Base-by-base conservation (phyloP, 2,888 invertebrate genomes). In the Dasypogon diadema region DNA sequence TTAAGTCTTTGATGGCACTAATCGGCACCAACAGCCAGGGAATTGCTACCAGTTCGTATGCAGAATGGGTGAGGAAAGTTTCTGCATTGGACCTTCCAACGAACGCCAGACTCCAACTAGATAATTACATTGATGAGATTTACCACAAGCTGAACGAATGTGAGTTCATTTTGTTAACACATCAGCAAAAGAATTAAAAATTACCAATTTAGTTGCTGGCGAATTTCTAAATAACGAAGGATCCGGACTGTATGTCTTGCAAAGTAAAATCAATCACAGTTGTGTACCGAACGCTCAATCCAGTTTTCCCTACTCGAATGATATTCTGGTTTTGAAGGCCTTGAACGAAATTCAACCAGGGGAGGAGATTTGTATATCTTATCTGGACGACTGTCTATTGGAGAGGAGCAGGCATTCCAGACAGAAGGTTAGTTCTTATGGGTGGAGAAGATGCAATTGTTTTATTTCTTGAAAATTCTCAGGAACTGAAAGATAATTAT, bases 21-120 rank as follows among this genome's bases (percentile, higher is more conserved):
- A 86, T 90, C 12, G 97, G 96, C 3, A 95, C 95, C n/a, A 98
- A 98, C 84, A 95, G 95, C 0, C 98, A 98, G 87, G 98, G 98
- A 2, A 93, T 98, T 74, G 98, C 96, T 2, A 95, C 97, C 0
- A 97, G 96, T 84, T 91, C 97, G 0, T 89, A 97, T 65, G 92
- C 95, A 18, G 90, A 91, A 80, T 98, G 97, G 97, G 94, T 94
- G 2, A 91, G 91, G 80, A 92, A 92, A 80, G 92, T 93, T 37
- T 88, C 91, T 1, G 89, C 91, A 4, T 84, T 95, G 58, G 87
- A 91, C 0, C 85, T 95, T 82, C 87, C 91, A 0, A 89, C 90
- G 14, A 89, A 90, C 34, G 92, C 94, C 79, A 90, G 91, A 80
- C 87, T 89, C 73, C 88, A 91, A 78, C 83, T 95, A 2, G 93